Evolutionary conservation across 2,113 vertebrate genomes (phyloP), one percentile per base, ranked within the genome.

Genomic region (Erpornis zantholeuca): DNA sequence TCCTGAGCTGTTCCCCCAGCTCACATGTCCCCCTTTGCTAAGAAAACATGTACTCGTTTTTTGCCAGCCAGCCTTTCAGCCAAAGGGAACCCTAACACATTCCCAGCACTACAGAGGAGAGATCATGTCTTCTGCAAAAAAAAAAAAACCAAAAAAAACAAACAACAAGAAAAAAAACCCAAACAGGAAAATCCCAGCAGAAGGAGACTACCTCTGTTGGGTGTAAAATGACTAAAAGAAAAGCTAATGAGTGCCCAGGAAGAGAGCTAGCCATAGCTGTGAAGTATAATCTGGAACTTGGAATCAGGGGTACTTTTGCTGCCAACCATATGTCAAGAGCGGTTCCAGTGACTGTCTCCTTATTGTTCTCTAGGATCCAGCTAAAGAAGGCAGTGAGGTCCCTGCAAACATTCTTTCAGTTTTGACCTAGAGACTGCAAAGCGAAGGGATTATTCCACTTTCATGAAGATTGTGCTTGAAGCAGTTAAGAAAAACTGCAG

Each of bases 391-490:
- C 65, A 50, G 11, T 21, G 35, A 31, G 31, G 75, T 81, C 77
- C 86, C 66, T 22, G 18, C 25, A 94, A 70, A 21, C 29, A 4
- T 21, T 71, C 78, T 27, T 75, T 45, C 38, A 73, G 49, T 57
- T 70, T 21, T 42, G 90, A 91, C 88, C 82, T n/a, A 24, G 9
- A 35, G 53, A 44, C 85, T 82, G 77, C 52, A 72, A 65, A 65
- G 83, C 11, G 9, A 82, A 91, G 60, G 59, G 88, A 95, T 94
- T 91, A 84, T 36, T 89, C 77, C 59, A 75, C 88, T 88, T 96
- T 59, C 77, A 78, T 42, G 69, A 89, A 82, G 80, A 92, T 20
- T 69, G 66, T 38, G 65, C 65, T 92, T n/a, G 66, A 96, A 83
- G 88, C 73, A 92, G 25, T 82, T 68, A 77, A 3, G 31, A 66